phyloP scores from a whole-genome alignment of 2,888 invertebrate genomes.

The Ophion obscuratus region DNA sequence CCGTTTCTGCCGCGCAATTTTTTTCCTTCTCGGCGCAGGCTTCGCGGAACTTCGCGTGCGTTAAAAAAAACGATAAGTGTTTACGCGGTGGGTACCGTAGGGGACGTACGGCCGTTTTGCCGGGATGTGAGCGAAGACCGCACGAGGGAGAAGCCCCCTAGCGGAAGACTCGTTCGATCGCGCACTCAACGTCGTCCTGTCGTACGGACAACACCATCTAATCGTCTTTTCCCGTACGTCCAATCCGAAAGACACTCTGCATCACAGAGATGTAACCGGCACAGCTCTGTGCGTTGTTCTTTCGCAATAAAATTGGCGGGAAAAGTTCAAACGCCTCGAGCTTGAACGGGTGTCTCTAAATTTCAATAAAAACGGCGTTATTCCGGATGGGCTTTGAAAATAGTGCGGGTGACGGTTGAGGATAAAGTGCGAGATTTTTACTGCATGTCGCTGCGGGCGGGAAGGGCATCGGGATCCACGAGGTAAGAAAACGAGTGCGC shows the following conservation, averaged over 20 bases:
- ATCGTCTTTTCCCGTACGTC: conserved; percentile 39
- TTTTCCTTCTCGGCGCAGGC: not conserved
- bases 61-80: not conserved
- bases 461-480: not conserved
- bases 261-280: not conserved
- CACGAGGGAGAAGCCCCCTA: not conserved
- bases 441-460: not conserved
- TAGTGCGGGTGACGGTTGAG: not conserved
- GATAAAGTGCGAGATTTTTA: not conserved
- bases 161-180: conserved; percentile 48
- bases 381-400: not conserved
- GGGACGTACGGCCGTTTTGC: conserved; percentile 40
- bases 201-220: conserved; percentile 69
- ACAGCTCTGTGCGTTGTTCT: not conserved
- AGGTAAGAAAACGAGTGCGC: not conserved
- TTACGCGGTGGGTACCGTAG: not conserved
- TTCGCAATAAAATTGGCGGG: not conserved
- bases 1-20: not conserved
- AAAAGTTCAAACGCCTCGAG: not conserved
- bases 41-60: not conserved
- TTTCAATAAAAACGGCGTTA: not conserved
- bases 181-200: conserved; percentile 74
- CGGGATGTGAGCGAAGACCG: conserved; percentile 20
- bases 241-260: not conserved
- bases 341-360: not conserved